phyloP scores from a whole-genome alignment of 2,888 invertebrate species.

The Pachydiplax longipennis region DNA sequence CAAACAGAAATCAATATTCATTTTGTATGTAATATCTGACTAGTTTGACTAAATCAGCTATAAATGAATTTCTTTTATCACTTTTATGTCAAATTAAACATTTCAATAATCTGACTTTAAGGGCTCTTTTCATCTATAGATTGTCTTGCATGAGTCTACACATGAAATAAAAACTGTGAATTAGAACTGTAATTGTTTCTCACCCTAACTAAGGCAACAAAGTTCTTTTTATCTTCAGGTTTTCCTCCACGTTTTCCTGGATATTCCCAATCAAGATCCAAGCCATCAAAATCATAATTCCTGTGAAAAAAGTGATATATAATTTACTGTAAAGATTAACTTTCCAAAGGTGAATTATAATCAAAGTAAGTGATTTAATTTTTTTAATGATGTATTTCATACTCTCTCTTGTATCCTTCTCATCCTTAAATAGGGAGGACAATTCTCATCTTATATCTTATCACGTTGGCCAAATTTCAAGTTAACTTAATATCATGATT shows the following conservation, averaged over 20 bases:
- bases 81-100: neutral
- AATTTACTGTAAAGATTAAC: neutral
- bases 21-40: no score
- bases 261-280: constrained; percentile 88
- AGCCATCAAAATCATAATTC: constrained; percentile 75
- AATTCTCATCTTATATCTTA: no score
- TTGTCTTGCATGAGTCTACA: no score
- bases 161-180: no score
- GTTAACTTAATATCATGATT: no score
- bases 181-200: neutral
- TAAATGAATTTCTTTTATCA: no score
- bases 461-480: no score
- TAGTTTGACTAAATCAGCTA: no score
- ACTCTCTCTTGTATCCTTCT: no score
- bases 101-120: neutral
- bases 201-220: constrained; percentile 78
- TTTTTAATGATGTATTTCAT: neutral
- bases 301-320: constrained; percentile 60
- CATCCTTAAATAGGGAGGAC: no score
- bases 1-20: no score
- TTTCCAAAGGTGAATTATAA: neutral
- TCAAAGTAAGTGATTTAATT: constrained; percentile 8
- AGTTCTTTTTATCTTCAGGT: constrained; percentile 78
- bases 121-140: no score
- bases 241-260: constrained; percentile 78